Evolutionary conservation across 1,140 invertebrate genomes (phyloP).

Genomic region (Xylocopa sonorina): DNA sequence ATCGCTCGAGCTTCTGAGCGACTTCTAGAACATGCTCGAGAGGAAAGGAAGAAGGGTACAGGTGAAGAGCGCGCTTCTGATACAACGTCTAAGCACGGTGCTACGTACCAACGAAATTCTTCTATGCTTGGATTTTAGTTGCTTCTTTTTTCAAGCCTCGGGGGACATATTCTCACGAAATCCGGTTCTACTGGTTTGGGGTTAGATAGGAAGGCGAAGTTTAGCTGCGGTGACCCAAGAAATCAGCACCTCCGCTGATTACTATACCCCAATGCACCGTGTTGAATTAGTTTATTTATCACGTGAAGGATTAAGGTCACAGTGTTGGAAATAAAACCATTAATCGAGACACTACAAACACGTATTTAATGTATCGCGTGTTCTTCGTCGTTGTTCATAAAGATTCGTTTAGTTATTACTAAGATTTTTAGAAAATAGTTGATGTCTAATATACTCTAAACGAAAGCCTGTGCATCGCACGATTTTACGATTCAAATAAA

Average conservation of each 20-base stretch:
- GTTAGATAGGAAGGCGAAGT: constrained; percentile 40
- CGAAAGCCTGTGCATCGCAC: too few relatives aligned
- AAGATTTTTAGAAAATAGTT: too few relatives aligned
- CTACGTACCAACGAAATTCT: constrained; percentile 32
- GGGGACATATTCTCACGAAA: constrained; percentile 53
- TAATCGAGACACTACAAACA: not conserved
- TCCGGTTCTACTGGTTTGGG: constrained; percentile 60
- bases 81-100: constrained; percentile 13
- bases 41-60: too few relatives aligned
- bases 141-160: constrained; percentile 27
- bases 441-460: too few relatives aligned
- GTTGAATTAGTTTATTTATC: constrained; percentile 1
- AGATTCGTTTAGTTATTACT: not conserved
- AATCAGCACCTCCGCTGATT: constrained; percentile 49
- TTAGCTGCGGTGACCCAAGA: constrained; percentile 24
- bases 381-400: not conserved
- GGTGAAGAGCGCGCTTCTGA: not conserved
- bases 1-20: not conserved
- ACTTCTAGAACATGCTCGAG: not conserved
- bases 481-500: not conserved
- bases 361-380: not conserved
- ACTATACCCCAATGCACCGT: constrained; percentile 14
- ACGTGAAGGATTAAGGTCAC: not conserved
- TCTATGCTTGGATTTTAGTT: constrained; percentile 37
- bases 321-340: not conserved